phyloP scores from a whole-genome alignment of 2,113 vertebrate species.

The Machaerirhynchus nigripectus region DNA sequence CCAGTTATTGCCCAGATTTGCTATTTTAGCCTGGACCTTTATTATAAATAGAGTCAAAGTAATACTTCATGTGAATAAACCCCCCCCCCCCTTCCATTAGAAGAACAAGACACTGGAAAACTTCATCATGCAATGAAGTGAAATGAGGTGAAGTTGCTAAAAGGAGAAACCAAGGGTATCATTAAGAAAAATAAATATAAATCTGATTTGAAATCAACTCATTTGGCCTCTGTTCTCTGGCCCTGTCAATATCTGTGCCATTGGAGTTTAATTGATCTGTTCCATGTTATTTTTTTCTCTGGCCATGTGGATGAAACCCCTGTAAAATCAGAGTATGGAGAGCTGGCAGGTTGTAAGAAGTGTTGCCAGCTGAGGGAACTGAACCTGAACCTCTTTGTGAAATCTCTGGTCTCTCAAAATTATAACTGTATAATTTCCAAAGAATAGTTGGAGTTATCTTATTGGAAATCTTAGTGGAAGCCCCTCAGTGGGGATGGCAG shows the following conservation, averaged over 20 bases:
- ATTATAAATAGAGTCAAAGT: neutral
- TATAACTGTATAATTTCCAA: neutral
- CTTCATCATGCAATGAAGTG: neutral
- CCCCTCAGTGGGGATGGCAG: neutral
- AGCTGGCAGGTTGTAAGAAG: neutral
- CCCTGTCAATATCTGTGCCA: neutral
- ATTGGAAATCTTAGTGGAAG: accelerated
- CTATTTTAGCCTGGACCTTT: neutral
- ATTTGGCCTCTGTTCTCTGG: neutral
- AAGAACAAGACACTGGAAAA: neutral
- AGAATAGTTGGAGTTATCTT: neutral
- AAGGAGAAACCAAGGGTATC: neutral
- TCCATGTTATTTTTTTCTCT: neutral
- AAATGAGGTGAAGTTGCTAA: neutral
- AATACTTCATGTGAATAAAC: accelerated
- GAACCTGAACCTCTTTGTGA: neutral
- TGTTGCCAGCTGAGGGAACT: neutral
- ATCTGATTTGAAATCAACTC: neutral
- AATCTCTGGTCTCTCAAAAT: neutral
- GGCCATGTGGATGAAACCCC: neutral
- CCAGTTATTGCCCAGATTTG: neutral
- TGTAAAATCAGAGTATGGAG: neutral
- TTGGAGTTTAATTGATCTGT: neutral
- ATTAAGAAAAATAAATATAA: neutral
- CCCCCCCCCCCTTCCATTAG: neutral